These are phyloP conservation scores for Phalangium opilio DNA, from an alignment of 2,888 invertebrate genomes.

Conservation along the genomic window DNA sequence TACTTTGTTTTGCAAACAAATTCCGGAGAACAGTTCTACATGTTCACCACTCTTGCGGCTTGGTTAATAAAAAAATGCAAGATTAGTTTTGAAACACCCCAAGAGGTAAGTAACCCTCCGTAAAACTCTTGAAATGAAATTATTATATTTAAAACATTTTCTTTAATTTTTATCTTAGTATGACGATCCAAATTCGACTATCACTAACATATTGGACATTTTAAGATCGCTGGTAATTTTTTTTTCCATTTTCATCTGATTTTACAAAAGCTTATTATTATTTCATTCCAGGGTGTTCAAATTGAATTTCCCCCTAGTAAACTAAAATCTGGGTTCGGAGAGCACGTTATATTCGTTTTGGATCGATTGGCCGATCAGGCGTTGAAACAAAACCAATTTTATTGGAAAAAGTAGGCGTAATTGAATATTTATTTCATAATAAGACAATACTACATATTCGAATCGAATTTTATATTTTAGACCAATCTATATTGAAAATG, in stretches of 20 bases:
- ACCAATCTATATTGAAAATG: constrained; percentile 24
- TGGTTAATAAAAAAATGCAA: constrained; percentile 83
- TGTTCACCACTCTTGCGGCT: constrained; percentile 77
- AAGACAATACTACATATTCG: too few species aligned
- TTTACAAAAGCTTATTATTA: background rate
- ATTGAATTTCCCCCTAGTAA: constrained; percentile 83
- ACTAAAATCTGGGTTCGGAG: constrained; percentile 83
- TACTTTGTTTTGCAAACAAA: constrained; percentile 75
- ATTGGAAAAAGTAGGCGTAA: constrained; percentile 56
- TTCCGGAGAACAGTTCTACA: constrained; percentile 91
- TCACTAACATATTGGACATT: constrained; percentile 66
- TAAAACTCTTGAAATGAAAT: too few species aligned
- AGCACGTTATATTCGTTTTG: constrained; percentile 70
- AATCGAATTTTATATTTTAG: constrained; percentile 15
- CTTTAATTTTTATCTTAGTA: constrained; percentile 15
- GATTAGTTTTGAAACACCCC: constrained; percentile 67
- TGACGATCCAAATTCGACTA: constrained; percentile 89
- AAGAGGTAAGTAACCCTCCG: constrained; percentile 43
- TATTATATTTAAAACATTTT: too few species aligned
- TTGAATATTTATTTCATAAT: constrained; percentile 13
- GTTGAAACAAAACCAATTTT: constrained; percentile 50
- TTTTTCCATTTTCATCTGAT: background rate
- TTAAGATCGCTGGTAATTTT: constrained; percentile 52
- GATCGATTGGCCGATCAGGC: constrained; percentile 71
- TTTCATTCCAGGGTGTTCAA: constrained; percentile 44